A percentile compares a stretch with the other conserved stretches of the same genome.
These are phyloP conservation scores for Bombus pascuorum DNA, from an alignment of 1,140 invertebrate species.

Conservation along the genomic window DNA sequence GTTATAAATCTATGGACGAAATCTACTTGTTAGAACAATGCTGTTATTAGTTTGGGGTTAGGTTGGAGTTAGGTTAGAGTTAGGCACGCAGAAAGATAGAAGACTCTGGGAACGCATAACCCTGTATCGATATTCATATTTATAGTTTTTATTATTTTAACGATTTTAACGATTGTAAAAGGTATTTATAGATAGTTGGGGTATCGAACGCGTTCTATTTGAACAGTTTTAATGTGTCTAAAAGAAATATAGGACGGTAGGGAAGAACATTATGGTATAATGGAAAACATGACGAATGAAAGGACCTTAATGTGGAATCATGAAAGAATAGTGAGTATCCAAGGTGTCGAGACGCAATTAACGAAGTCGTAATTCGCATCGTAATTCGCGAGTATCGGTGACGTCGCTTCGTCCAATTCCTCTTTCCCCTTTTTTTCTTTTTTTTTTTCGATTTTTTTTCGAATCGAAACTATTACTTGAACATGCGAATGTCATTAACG, in stretches of 20 bases:
- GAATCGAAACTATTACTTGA: background rate
- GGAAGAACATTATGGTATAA: background rate
- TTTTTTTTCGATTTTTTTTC: background rate
- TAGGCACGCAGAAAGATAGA: background rate
- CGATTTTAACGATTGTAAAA: background rate
- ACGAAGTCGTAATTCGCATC: too few species aligned
- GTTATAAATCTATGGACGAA: background rate
- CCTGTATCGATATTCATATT: too few species aligned
- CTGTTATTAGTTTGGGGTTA: background rate
- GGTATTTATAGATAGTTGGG: too few species aligned
- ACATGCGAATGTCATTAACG: slow-evolving; percentile 18
- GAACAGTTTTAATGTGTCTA: too few species aligned
- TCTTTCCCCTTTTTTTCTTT: background rate
- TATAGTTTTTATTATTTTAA: background rate
- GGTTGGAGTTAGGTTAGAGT: too few species aligned
- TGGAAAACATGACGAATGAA: too few species aligned
- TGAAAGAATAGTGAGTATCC: too few species aligned
- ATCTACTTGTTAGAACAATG: background rate
- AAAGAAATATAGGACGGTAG: background rate
- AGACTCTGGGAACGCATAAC: background rate
- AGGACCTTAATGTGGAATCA: too few species aligned
- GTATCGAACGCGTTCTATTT: background rate
- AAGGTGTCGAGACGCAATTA: too few species aligned
- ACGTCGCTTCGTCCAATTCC: background rate
- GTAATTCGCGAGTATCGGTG: too few species aligned